Evolutionary conservation across 2,797 vertebrate genomes (phyloP).

Genomic region (Xyrichtys novacula): DNA sequence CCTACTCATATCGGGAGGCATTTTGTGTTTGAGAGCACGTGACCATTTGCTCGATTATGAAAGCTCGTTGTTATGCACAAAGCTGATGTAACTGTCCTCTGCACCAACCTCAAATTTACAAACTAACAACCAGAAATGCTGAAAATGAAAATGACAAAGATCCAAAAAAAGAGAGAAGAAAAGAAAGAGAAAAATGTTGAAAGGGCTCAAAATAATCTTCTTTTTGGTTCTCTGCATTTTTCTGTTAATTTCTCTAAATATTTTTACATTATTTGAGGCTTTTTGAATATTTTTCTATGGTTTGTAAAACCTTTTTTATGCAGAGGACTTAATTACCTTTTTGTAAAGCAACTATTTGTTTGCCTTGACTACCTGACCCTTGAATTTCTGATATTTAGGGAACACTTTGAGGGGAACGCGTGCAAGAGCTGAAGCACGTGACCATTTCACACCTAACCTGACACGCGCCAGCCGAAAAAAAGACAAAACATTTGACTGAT

Average conservation of each 20-base stretch:
- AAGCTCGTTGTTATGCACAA: background rate
- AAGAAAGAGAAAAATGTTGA: too few species aligned
- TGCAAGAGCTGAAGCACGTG: slow-evolving; percentile 36
- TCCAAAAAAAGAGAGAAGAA: too few species aligned
- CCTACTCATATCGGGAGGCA: background rate
- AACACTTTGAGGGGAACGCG: slow-evolving; percentile 6
- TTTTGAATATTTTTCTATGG: too few species aligned
- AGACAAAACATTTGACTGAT: background rate
- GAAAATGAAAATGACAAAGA: too few species aligned
- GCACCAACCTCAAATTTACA: too few species aligned
- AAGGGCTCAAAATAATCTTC: too few species aligned
- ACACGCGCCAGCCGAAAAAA: background rate
- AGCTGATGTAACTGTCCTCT: background rate
- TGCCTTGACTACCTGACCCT: background rate
- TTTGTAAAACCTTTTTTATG: too few species aligned
- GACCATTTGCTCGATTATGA: slow-evolving; percentile 4
- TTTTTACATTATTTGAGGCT: too few species aligned
- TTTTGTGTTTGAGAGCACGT: background rate
- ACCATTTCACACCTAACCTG: slow-evolving; percentile 21
- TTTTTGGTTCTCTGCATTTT: too few species aligned
- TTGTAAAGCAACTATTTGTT: background rate
- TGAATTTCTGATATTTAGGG: background rate
- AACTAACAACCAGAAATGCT: too few species aligned
- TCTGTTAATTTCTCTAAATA: too few species aligned
- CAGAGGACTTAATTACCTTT: too few species aligned